Evolutionary conservation across 2,888 invertebrate genomes (phyloP).

Genomic region (Macaria notata): DNA sequence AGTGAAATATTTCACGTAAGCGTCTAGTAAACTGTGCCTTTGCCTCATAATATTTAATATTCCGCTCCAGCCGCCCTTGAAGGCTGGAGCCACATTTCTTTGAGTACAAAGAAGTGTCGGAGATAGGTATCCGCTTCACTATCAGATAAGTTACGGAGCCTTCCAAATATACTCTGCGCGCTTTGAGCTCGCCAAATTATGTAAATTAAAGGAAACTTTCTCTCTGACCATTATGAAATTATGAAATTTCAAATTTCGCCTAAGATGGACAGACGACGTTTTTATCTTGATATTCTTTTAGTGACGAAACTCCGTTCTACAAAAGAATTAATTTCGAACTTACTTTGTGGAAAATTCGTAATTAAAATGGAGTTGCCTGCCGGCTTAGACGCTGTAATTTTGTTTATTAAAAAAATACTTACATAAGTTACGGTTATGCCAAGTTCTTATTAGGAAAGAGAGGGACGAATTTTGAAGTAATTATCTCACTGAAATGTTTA

Average conservation of each 20-base stretch:
- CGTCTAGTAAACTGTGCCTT: no score
- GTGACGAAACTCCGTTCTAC: constrained; percentile 23
- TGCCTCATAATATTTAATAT: no score
- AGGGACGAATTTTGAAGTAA: constrained; percentile 8
- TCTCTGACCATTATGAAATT: constrained; percentile 46
- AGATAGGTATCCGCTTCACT: constrained; percentile 9
- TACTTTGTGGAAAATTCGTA: constrained; percentile 26
- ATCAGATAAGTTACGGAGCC: constrained; percentile 15
- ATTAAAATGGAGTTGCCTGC: constrained; percentile 29
- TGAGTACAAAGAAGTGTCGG: constrained; percentile 5
- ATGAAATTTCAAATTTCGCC: constrained; percentile 42
- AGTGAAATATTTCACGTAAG: no score
- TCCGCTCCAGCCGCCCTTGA: background rate
- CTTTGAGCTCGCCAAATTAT: constrained; percentile 48
- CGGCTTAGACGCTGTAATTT: constrained; percentile 17
- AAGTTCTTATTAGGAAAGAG: constrained; percentile 4
- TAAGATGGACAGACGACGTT: constrained; percentile 28
- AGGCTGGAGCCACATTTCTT: constrained; percentile 3
- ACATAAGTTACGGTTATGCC: constrained; percentile 18
- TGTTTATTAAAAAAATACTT: constrained; percentile 26
- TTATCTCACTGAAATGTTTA: constrained; percentile 6
- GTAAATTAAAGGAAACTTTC: constrained; percentile 50
- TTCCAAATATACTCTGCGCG: constrained; percentile 38
- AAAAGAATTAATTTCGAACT: constrained; percentile 33
- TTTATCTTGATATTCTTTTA: constrained; percentile 29